A percentile compares a stretch with the other conserved stretches of the same genome.
These are phyloP conservation scores for Balanococcus diminutus DNA, from an alignment of 2,888 invertebrate genomes.

Conservation along the genomic window DNA sequence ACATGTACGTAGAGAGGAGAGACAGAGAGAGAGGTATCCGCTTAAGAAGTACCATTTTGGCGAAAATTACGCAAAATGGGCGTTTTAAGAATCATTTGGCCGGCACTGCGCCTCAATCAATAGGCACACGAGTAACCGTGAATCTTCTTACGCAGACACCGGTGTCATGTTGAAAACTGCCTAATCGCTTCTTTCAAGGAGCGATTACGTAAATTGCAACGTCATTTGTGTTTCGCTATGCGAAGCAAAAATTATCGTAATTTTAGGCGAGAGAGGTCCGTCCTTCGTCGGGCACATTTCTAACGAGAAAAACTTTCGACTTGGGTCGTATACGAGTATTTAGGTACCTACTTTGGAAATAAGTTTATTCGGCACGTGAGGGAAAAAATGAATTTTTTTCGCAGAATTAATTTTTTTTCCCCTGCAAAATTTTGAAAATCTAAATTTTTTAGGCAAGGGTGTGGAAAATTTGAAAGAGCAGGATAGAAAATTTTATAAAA, in stretches of 20 bases:
- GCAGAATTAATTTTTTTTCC: no score
- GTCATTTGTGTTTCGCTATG: background rate
- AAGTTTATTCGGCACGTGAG: no score
- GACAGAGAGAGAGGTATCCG: no score
- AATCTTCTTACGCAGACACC: background rate
- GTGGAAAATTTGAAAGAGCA: no score
- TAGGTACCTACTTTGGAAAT: no score
- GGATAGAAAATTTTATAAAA: no score
- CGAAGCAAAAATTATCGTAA: background rate
- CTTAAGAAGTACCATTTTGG: background rate
- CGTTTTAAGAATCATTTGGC: background rate
- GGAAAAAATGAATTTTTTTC: no score
- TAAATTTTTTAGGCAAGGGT: no score
- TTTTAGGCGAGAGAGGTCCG: background rate
- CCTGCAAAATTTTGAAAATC: no score
- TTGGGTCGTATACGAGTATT: background rate
- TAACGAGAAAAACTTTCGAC: background rate
- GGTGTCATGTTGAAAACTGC: background rate
- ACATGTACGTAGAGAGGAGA: background rate
- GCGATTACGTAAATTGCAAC: slow-evolving; percentile 19
- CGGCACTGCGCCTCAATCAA: background rate
- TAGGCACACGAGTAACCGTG: background rate
- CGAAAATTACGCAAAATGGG: slow-evolving; percentile 24
- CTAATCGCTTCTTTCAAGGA: background rate
- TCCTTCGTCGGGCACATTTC: background rate